Base-by-base conservation (phyloP, 2,797 vertebrate species). In the Taenioides sp. region DNA sequence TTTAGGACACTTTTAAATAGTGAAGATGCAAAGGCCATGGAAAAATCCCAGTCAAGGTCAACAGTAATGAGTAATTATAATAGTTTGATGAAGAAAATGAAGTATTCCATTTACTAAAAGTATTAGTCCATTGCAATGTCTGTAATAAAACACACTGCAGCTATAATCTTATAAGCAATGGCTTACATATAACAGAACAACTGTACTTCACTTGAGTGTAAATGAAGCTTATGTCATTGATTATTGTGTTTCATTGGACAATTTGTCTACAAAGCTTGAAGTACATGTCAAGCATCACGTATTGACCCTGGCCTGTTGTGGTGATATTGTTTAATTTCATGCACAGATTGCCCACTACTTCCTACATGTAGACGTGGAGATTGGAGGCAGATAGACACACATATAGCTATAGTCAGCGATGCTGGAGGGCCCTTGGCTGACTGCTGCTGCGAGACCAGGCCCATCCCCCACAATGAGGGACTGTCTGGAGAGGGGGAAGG, bases 401-500 rank as follows among this genome's bases (percentile, higher is more conserved):
- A 87, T 86, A 62, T 10, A 34, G 87, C 86, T 89, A 63, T 63
- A 87, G 91, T 91, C 88, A 92, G 88, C 90, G 70, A 87, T 25
- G 89, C 89, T 91, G 87, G 88, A 91, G 89, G 89, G 89, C 74
- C 83, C 77, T 89, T 82, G 87, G 86, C 87, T 85, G 88, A 87
- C 89, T 91, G 86, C 89, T 91, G 86, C 89, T 89, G 75, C 86
- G 86, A 81, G 83, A 90, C 62, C 88, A 37, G 83, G 80, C 91
- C 89, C 91, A 82, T 89, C 92, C 91, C 92, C 90, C 86, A 86
- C 77, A 79, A 78, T 74, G 80, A 86, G 82, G 82, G 76, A 80
- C 88, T 87, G 91, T 94, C 91, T 94, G 91, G 89, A 70, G 85
- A 84, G 90, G 92, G 91, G 91, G 92, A 92, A 75, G 91, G 92